Evolutionary conservation across 2,113 vertebrate genomes (phyloP), one percentile per base, ranked within the genome.

Genomic region (Antechinus flavipes): DNA sequence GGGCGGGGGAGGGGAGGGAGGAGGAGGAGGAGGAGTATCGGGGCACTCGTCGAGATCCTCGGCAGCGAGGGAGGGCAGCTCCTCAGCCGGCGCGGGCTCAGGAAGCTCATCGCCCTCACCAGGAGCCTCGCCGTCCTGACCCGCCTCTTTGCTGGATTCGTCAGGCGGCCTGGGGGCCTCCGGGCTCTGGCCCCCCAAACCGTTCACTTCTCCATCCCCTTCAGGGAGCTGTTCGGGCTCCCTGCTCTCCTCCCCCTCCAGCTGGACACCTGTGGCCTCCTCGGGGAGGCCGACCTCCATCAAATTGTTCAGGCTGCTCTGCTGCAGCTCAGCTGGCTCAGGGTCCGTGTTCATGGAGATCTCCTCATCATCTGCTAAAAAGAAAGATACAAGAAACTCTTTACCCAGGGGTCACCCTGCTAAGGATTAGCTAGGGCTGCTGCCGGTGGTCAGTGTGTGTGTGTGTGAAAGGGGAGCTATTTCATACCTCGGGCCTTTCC

Each of bases 291-390:
- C 96, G 96, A 97, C 98, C 89, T 98, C 98, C 58, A 95, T 91
- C 93, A 97, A 97, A 95, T 96, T 98, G 97, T 94, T 98, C 96
- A 97, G 76, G 95, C 97, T 93, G 94, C 97, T 97, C 96, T 98
- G 98, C 97, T 98, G 98, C 49, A 96, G 95, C 68, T 98, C 98
- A 42, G 98, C 97, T 94, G 98, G 98, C 93, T 99, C 99, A n/a
- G 98, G 97, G 96, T 99, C 99, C 47, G 99, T 98, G 97, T 99
- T 98, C 96, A 99, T 97, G 27, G 99, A 99, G 26, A 99, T 97
- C 94, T 99, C 99, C 98, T 99, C 99, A 94, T 99, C 99, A 98
- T 99, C 99, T 99, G 93, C 50, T 58, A 97, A 98, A 89, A 98
- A 93, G 54, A 89, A 98, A 93, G 54, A 52, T 76, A 50, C 2